Evolutionary conservation across 2,797 vertebrate species (phyloP), one percentile per base, ranked within the genome.

Genomic region (Pangasius djambal): DNA sequence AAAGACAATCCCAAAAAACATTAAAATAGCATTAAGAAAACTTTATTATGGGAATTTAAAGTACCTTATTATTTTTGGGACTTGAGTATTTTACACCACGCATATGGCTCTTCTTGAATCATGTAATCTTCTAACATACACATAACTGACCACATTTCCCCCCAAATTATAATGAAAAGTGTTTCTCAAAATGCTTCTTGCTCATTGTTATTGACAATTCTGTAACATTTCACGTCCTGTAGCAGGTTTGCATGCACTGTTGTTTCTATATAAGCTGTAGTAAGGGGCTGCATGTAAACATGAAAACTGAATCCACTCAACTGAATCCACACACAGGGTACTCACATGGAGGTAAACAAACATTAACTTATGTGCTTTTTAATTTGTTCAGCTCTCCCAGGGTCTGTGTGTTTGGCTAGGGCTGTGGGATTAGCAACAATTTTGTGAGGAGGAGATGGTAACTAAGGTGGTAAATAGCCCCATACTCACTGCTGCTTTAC

Each of bases 391-490:
- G 59, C 90, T 89, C 50, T 87, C 67, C 89, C 83, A 84, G 79
- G 65, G 85, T 84, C 86, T 74, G 81, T 77, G 78, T 87, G 84
- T 89, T 90, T 82, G 74, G 70, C 70, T 90, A 90, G 89, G 88
- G 74, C 92, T 85, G 88, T 91, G 89, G 92, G 92, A 94, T 93
- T 92, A 92, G 89, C 81, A 88, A 92, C 79, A 89, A 85, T 67
- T 86, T 89, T 90, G 37, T 83, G 9, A 40, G 65, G 67, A n/a
- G 52, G 61, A 83, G 31, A 31, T 82, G 79, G 94, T 95, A 94
- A 90, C 94, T 93, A 93, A 7, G 94, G 94, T 82, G 92, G 95
- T 92, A 91, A 94, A 94, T 93, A 93, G 90, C 91, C 82, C 91
- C 77, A 57, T 31, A 90, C 90, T 90, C 44, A 85, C 70, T 77